phyloP scores from a whole-genome alignment of 2,797 vertebrate species.

The Gambusia yucatana region DNA sequence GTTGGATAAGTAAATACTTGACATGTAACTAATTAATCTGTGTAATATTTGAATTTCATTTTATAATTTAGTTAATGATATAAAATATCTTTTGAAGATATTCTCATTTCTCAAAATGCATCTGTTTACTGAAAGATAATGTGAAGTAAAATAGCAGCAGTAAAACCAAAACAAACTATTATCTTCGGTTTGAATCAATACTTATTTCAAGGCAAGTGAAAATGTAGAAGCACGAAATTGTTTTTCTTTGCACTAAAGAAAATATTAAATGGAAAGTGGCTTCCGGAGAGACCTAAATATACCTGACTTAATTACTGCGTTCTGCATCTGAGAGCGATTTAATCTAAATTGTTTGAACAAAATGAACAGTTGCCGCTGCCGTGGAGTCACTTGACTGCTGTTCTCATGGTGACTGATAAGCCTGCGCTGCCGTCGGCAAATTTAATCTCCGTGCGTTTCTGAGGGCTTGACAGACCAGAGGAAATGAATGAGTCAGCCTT shows the following conservation, averaged over 20 bases:
- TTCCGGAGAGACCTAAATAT: neutral
- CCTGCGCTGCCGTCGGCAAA: conserved; percentile 29
- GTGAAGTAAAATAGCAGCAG: neutral
- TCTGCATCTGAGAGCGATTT: neutral
- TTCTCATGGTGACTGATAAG: conserved; percentile 65
- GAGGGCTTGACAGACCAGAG: conserved; percentile 65
- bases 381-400: conserved; percentile 44
- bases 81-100: neutral
- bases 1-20: neutral
- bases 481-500: conserved; percentile 70
- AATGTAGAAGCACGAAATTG: neutral
- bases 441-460: conserved; percentile 45
- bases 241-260: neutral
- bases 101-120: neutral
- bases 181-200: neutral
- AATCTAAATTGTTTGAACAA: conserved; percentile 3
- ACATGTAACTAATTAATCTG: neutral
- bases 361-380: conserved; percentile 8
- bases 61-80: neutral
- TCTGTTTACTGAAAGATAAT: neutral
- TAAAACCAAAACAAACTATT: neutral
- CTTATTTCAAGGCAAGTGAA: neutral
- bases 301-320: neutral
- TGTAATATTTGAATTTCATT: neutral
- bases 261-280: neutral